Evolutionary conservation across 2,113 vertebrate genomes (phyloP).

Genomic region (Gymnocephalus cernua): DNA sequence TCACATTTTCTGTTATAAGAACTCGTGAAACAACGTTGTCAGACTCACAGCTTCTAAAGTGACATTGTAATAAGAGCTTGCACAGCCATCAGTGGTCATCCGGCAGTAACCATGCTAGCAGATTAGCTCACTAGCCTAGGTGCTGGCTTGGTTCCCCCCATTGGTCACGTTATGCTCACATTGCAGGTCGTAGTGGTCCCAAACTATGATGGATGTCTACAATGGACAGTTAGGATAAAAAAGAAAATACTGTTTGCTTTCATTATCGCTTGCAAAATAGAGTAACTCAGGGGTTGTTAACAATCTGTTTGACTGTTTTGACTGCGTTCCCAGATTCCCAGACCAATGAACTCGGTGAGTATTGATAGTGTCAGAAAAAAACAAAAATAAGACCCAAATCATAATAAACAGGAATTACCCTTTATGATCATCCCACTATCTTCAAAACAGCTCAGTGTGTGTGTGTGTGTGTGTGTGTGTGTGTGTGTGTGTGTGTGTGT

Average conservation of each 20-base stretch:
- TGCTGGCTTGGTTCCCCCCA: background rate
- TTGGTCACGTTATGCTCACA: background rate
- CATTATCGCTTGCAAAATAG: background rate
- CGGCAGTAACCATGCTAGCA: background rate
- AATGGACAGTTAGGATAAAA: background rate
- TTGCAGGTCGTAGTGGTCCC: background rate
- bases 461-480: constrained; percentile 33
- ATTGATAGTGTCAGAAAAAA: no score
- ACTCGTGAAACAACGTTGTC: background rate
- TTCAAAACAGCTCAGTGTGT: background rate
- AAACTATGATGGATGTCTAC: background rate
- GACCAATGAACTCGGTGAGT: background rate
- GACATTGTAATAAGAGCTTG: background rate
- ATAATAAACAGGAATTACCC: constrained; percentile 4
- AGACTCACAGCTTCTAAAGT: background rate
- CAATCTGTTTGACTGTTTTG: no score
- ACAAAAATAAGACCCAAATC: background rate
- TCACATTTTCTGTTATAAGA: background rate
- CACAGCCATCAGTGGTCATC: background rate
- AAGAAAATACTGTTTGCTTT: background rate
- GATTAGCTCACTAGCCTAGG: background rate
- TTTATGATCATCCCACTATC: background rate
- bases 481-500: background rate
- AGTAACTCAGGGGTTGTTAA: background rate
- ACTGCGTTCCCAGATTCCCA: background rate